Conservation (phyloP, 2,888 invertebrate genomes). For the Dicyrtoma fusca region DNA sequence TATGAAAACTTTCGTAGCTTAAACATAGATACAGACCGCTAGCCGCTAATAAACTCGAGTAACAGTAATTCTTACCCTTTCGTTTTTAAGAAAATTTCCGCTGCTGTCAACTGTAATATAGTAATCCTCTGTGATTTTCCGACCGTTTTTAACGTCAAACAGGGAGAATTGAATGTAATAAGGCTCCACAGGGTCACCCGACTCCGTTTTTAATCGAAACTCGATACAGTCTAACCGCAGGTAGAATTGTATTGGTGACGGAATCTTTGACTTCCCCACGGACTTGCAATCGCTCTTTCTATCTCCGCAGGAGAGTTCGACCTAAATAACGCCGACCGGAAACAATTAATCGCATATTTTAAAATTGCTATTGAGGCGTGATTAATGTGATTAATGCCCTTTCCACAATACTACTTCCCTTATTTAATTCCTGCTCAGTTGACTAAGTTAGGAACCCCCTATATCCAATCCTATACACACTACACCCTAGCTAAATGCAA, state of each 20-base stretch:
- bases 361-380: too few species aligned
- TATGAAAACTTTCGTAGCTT: not conserved
- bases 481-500: too few species aligned
- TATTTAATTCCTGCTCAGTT: too few species aligned
- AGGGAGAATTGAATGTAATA: conserved; percentile 87
- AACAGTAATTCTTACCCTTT: conserved; percentile 44
- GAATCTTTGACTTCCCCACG: conserved; percentile 29
- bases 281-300: conserved; percentile 34
- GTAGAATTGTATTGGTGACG: conserved; percentile 38
- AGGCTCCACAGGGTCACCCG: conserved; percentile 75
- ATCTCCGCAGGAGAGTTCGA: conserved; percentile 38
- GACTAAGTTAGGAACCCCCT: too few species aligned
- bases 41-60: too few species aligned
- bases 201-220: conserved; percentile 54
- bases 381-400: too few species aligned
- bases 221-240: conserved; percentile 51
- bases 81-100: conserved; percentile 49
- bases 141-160: conserved; percentile 84
- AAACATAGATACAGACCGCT: not conserved
- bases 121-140: conserved; percentile 91
- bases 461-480: too few species aligned
- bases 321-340: conserved; percentile 21
- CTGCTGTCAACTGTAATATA: conserved; percentile 65
- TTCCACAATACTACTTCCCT: too few species aligned
- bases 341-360: not conserved